These are phyloP conservation scores for Neolamprologus hecqui DNA, from an alignment of 2,113 vertebrate genomes.

Conservation along the genomic window DNA sequence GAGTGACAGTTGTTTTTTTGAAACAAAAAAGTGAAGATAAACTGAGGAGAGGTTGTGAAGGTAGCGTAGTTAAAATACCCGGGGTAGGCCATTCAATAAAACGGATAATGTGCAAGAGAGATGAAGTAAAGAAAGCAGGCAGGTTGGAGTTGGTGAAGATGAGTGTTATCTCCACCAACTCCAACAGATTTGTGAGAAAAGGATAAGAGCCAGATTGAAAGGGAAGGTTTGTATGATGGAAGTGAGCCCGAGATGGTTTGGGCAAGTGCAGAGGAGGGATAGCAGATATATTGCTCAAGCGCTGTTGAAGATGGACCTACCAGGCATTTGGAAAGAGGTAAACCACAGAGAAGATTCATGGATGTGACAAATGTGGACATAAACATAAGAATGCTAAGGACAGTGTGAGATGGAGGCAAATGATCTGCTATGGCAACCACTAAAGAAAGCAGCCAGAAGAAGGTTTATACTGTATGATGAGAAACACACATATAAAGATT, in stretches of 20 bases:
- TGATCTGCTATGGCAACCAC: not conserved
- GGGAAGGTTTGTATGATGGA: not conserved
- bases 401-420: not conserved
- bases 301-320: not conserved
- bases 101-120: fast-evolving
- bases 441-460: not conserved
- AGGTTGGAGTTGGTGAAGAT: not conserved
- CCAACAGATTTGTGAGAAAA: not conserved
- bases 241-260: not conserved
- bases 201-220: not conserved
- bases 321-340: not conserved
- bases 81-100: not conserved
- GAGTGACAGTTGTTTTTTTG: not conserved
- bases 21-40: not conserved
- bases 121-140: not conserved
- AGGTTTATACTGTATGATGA: not conserved
- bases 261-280: not conserved
- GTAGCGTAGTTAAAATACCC: not conserved
- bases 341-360: not conserved
- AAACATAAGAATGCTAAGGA: not conserved
- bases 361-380: not conserved
- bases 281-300: not conserved
- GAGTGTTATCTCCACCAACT: not conserved
- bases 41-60: not conserved
- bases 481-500: not conserved